These are phyloP conservation scores for Orcinus orca DNA, from an alignment of 2,113 vertebrate species.

Conservation along the genomic window DNA sequence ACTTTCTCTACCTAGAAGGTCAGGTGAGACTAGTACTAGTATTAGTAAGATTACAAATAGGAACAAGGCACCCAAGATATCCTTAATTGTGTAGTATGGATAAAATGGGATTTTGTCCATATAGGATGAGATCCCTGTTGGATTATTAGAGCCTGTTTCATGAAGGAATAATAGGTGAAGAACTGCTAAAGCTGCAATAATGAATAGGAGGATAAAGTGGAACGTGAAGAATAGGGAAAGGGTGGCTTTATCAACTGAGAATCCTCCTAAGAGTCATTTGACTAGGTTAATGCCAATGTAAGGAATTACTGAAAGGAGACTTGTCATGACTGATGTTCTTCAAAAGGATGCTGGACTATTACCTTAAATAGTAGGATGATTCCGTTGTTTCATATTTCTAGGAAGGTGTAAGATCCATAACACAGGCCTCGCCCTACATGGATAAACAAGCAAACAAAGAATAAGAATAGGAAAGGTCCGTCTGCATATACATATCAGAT, in stretches of 20 bases:
- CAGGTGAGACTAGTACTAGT: background rate
- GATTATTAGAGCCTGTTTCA: background rate
- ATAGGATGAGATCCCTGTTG: background rate
- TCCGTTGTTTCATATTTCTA: background rate
- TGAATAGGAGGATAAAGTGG: background rate
- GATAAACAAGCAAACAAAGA: background rate
- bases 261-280: background rate
- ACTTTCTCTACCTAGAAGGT: background rate
- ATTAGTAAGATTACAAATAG: background rate
- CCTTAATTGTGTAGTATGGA: background rate
- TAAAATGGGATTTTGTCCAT: background rate
- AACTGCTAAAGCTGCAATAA: background rate
- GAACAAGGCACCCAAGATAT: background rate
- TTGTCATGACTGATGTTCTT: background rate
- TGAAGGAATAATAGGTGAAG: background rate
- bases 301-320: background rate
- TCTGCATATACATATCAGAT: background rate
- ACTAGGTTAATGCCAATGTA: too few relatives aligned
- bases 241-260: background rate
- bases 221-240: background rate
- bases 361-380: background rate
- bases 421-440: background rate
- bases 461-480: background rate
- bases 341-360: background rate
- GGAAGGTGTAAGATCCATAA: background rate